Evolutionary conservation across 2,113 vertebrate species (phyloP).

Genomic region (Xiphophorus maculatus): DNA sequence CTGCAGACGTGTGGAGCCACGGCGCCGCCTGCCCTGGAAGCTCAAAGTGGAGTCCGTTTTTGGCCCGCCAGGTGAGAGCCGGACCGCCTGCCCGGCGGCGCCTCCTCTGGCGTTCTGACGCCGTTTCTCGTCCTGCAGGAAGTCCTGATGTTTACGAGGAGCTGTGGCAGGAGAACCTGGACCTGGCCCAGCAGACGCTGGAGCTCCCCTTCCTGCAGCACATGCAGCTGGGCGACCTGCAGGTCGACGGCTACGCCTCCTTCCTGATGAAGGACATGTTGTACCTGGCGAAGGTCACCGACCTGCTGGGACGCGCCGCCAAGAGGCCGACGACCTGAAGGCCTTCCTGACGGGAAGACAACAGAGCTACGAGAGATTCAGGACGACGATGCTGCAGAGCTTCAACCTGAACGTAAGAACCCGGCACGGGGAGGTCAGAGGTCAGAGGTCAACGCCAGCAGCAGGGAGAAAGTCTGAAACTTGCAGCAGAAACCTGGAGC

Average conservation of each 20-base stretch:
- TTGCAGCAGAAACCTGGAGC: too few relatives aligned
- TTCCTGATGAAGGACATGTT: constrained; percentile 12
- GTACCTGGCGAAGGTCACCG: background rate
- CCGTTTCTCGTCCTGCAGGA: background rate
- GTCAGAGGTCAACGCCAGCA: background rate
- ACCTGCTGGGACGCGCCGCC: background rate
- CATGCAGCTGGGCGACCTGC: background rate
- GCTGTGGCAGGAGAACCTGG: background rate
- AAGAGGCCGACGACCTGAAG: background rate
- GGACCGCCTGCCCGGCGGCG: too few relatives aligned
- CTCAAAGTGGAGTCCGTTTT: background rate
- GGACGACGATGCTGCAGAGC: background rate
- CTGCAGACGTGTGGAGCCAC: background rate
- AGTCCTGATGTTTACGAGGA: background rate
- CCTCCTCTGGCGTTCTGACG: background rate
- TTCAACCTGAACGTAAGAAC: constrained; percentile 4
- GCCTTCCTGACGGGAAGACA: background rate
- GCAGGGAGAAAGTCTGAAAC: background rate
- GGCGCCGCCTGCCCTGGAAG: background rate
- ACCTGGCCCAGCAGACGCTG: background rate
- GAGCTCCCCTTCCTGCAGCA: background rate
- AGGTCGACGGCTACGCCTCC: background rate
- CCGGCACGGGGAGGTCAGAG: background rate
- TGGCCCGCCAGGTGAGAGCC: background rate
- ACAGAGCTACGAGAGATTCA: background rate